Percentiles rank a stretch among this genome's conserved stretches.
Evolutionary conservation across 2,797 vertebrate genomes (phyloP).

Genomic region (Pipistrellus kuhlii): DNA sequence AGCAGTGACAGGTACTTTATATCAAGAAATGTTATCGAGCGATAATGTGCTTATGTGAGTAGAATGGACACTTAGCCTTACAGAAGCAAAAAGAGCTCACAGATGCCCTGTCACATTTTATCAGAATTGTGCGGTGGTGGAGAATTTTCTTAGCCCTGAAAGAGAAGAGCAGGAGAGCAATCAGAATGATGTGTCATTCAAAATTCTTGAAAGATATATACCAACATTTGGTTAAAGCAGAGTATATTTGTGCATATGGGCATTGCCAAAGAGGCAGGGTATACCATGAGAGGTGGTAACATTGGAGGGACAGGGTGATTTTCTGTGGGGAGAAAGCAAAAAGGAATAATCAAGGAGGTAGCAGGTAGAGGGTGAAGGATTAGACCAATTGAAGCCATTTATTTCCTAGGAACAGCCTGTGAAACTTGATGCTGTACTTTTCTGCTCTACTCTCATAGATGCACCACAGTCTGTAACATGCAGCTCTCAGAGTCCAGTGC

Average conservation of each 20-base stretch:
- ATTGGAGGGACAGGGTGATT: neutral
- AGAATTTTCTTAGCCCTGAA: neutral
- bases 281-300: neutral
- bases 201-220: neutral
- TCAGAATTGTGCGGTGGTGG: neutral
- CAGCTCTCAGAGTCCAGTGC: neutral
- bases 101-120: constrained; percentile 15
- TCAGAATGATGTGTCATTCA: neutral
- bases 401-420: neutral
- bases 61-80: neutral
- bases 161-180: neutral
- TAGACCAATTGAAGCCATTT: neutral
- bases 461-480: neutral
- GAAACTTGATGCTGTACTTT: neutral
- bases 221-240: neutral
- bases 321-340: neutral
- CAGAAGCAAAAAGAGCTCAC: constrained; percentile 4
- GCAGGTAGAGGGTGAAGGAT: neutral
- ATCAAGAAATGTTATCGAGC: constrained; percentile 29
- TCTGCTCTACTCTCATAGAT: neutral
- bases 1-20: constrained; percentile 41
- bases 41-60: neutral
- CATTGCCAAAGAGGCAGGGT: neutral
- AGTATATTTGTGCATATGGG: neutral
- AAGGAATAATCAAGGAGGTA: neutral